Percentiles rank a stretch among this genome's conserved stretches.
Conservation (phyloP, 2,113 vertebrate species). For the Apteryx owenii region DNA sequence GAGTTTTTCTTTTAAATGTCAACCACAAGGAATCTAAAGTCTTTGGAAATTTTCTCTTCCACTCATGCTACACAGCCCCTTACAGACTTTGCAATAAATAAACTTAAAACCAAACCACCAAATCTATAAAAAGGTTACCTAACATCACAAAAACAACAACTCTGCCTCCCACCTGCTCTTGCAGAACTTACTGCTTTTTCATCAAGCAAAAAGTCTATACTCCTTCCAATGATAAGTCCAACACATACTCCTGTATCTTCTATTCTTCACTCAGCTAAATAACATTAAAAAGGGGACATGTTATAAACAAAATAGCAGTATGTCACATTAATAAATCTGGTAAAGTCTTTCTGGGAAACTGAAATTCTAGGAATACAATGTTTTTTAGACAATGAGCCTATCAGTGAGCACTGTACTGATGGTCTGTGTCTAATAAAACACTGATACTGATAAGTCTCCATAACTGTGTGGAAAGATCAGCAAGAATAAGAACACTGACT, state of each 20-base stretch:
- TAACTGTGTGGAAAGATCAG: not conserved
- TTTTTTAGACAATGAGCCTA: not conserved
- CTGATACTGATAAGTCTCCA: not conserved
- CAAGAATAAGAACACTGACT: not conserved
- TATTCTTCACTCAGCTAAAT: not conserved
- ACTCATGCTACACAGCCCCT: not conserved
- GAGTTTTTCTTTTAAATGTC: not conserved
- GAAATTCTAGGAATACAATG: not conserved
- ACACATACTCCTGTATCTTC: not conserved
- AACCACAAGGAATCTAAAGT: not conserved
- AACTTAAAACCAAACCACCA: not conserved
- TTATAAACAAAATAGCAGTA: no score
- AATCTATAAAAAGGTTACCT: not conserved
- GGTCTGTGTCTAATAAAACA: accelerated
- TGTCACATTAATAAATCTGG: no score
- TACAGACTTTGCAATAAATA: not conserved
- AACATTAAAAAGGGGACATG: not conserved
- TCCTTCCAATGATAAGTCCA: not conserved
- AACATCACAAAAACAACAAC: not conserved
- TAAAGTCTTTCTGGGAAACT: not conserved
- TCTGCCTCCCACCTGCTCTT: not conserved
- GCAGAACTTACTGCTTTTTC: not conserved
- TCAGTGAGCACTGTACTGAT: not conserved
- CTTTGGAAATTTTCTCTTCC: not conserved
- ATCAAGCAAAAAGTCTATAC: not conserved